Evolutionary conservation across 2,113 vertebrate species (phyloP), one percentile per base, ranked within the genome.

Genomic region (Ceuthmochares aereus): DNA sequence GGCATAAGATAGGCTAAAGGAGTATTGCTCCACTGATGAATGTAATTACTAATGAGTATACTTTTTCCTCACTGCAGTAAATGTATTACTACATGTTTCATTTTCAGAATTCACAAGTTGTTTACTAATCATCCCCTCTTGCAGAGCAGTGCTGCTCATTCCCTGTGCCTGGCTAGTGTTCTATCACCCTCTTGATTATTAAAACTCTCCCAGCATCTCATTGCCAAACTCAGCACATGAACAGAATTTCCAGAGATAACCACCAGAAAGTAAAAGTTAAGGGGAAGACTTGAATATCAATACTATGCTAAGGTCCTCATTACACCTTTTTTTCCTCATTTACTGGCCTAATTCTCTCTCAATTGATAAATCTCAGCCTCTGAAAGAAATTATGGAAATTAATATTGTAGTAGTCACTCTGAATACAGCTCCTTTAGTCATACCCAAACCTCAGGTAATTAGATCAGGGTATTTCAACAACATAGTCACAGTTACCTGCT

Each of bases 81-180:
- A 37, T 14, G 22, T 6, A 32, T 54, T 6, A 19, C 7, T 29
- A 42, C 4, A 19, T 10, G 1, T 51, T 75, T 82, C 67, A 54
- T 55, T 78, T 70, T 56, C 56, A 70, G 12, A 74, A 63, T 78
- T 66, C 20, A 7, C 5, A 6, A 54, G 5, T 7, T 78, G 1
- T 40, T 87, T 67, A 10, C 7, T 85, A 14, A 43, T 75, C 10
- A 34, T 27, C 29, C 6, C 3, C 6, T 60, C 10, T 59, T 34
- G 34, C 22, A 54, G 25, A 1, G 54, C 6, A 18, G 4, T 18
- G 6, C 1, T 52, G 4, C 4, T 49, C 2, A 0, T 51, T 60
- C 34, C 14, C 14, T 40, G 11, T 19, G 12, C 9, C 40, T 79
- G 30, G 2, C 22, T 84, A 14, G 3, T 73, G 2, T 60, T 64